A percentile compares a stretch with the other conserved stretches of the same genome.
phyloP scores from a whole-genome alignment of 2,888 invertebrate species.

The Drosophila paranaensis region DNA sequence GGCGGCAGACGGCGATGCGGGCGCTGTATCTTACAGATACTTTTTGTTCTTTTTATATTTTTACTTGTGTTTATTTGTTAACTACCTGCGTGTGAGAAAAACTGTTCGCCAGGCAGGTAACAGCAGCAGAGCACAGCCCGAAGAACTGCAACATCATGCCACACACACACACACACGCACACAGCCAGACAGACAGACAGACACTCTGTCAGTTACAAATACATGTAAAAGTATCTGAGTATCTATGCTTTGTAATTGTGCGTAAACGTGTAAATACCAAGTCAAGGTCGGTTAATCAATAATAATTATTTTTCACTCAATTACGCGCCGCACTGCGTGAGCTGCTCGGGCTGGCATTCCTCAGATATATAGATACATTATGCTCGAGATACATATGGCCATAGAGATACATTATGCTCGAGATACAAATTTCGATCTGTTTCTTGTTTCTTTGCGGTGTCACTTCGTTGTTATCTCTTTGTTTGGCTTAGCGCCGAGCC shows the following conservation, averaged over 20 bases:
- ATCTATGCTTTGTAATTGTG: conserved; percentile 68
- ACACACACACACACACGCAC: conserved; percentile 29
- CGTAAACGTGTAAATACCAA: conserved; percentile 79
- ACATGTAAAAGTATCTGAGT: conserved; percentile 30
- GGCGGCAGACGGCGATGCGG: conserved; percentile 49
- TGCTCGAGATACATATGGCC: conserved; percentile 10
- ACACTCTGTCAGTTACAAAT: conserved; percentile 15
- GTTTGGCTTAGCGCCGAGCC: conserved; percentile 56
- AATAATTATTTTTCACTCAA: conserved; percentile 82
- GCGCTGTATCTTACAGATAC: conserved; percentile 66
- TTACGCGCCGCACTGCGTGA: conserved; percentile 56
- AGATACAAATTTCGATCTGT: conserved; percentile 3
- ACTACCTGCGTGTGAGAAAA: conserved; percentile 76
- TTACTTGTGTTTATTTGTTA: conserved; percentile 63
- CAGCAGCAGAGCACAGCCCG: conserved; percentile 24
- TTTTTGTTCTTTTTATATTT: conserved; percentile 41
- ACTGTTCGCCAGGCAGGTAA: conserved; percentile 39
- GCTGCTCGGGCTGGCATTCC: conserved; percentile 45
- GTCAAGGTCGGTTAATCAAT: conserved; percentile 82
- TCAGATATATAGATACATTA: conserved; percentile 20
- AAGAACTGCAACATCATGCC: conserved; percentile 44
- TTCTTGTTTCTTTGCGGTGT: conserved; percentile 20
- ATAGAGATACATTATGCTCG: conserved; percentile 12
- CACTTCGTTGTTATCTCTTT: conserved; percentile 51
- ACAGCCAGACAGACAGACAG: conserved; percentile 18